These are phyloP conservation scores for Orgyia antiqua DNA, from an alignment of 2,888 invertebrate genomes.

Conservation along the genomic window DNA sequence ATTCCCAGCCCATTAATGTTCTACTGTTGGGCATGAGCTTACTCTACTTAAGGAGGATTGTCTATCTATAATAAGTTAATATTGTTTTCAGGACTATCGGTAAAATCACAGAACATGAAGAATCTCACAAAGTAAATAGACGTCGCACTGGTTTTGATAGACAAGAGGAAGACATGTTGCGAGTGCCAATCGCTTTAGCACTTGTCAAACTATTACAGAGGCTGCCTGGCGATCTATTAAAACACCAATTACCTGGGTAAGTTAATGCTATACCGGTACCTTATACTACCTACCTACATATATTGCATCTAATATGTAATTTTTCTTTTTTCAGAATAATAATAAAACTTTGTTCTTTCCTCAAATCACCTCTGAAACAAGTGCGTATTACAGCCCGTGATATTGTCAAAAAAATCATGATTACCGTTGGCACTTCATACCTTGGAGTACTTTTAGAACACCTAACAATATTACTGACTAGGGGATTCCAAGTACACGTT, in stretches of 20 bases:
- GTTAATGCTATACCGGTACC: conserved; percentile 18
- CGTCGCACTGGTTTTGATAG: conserved; percentile 82
- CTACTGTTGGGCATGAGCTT: too few species aligned
- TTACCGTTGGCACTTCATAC: conserved; percentile 89
- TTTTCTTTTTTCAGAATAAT: conserved; percentile 80
- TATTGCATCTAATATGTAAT: background rate
- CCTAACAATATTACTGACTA: conserved; percentile 86
- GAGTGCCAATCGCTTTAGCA: conserved; percentile 95
- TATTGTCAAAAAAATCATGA: conserved; percentile 94
- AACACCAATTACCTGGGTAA: conserved; percentile 89
- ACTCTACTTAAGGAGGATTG: too few species aligned
- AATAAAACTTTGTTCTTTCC: conserved; percentile 92
- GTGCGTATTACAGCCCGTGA: conserved; percentile 91
- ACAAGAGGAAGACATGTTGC: conserved; percentile 93
- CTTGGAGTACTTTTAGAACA: conserved; percentile 88
- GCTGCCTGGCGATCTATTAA: conserved; percentile 86
- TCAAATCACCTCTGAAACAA: conserved; percentile 92
- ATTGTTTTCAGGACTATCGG: conserved; percentile 56
- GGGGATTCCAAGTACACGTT: conserved; percentile 97
- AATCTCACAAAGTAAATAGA: conserved; percentile 87
- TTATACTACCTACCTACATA: background rate
- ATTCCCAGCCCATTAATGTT: too few species aligned
- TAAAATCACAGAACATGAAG: conserved; percentile 83
- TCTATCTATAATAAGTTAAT: too few species aligned
- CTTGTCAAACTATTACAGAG: conserved; percentile 94